Percentiles rank a stretch among this genome's conserved stretches.
Conservation (phyloP, 1,140 invertebrate genomes). For the Arion vulgaris region DNA sequence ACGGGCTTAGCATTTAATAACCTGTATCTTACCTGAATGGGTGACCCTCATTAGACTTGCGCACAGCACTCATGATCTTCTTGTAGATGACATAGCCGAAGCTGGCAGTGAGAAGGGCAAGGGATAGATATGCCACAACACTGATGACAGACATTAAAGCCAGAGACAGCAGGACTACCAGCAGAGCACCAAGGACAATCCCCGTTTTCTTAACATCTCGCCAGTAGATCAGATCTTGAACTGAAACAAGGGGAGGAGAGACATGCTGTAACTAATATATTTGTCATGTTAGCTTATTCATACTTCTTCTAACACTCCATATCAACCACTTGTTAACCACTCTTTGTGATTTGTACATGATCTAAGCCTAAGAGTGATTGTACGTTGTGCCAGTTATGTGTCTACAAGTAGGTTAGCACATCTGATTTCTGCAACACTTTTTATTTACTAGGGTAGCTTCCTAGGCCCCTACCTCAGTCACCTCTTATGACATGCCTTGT, state of each 20-base stretch:
- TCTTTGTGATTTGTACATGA: too few species aligned
- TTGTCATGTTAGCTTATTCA: background rate
- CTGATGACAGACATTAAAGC: constrained; percentile 95
- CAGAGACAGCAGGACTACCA: constrained; percentile 90
- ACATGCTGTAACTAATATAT: background rate
- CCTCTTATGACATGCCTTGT: too few species aligned
- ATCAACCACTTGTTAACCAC: too few species aligned
- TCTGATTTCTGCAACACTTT: too few species aligned
- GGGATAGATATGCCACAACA: constrained; percentile 91
- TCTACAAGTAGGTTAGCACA: too few species aligned
- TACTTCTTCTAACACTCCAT: too few species aligned
- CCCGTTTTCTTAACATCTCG: constrained; percentile 94
- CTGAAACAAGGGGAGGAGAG: constrained; percentile 77
- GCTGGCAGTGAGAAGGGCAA: constrained; percentile 86
- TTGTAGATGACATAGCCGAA: constrained; percentile 96
- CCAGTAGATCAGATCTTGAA: constrained; percentile 97
- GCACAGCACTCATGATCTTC: constrained; percentile 93
- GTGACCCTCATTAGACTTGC: constrained; percentile 96
- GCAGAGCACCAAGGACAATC: constrained; percentile 88
- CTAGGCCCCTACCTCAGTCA: too few species aligned
- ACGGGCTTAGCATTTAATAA: too few species aligned
- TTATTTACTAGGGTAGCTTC: too few species aligned
- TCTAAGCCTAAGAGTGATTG: too few species aligned
- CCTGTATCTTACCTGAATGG: constrained; percentile 98
- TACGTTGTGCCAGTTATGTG: too few species aligned